Evolutionary conservation across 2,888 invertebrate genomes (phyloP), one percentile per base, ranked within the genome.

Genomic region (Sesamia inferens): DNA sequence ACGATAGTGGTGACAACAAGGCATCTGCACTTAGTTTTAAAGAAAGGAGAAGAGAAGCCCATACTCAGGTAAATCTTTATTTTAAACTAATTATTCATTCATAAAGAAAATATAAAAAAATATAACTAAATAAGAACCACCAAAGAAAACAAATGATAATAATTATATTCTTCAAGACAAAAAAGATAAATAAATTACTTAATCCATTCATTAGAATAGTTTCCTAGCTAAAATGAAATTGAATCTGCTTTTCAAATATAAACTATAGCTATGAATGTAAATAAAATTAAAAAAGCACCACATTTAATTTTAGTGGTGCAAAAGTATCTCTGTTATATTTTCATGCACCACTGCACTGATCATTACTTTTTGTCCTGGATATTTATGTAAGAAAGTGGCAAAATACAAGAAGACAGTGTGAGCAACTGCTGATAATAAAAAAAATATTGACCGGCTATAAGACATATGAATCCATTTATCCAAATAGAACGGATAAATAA

Each of bases 31-130:
- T 98, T 75, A 99, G 98, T 90, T 99, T 99, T 93, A 99, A 99
- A 92, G 99, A 99, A 90, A 97, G 99, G 55, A 97, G 99, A 71
- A 97, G 99, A 79, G 99, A 99, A 93, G 99, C 99, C 8, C 99
- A 99, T 91, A 99, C 99, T 0, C 97, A 96, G 93, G 96, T 96
- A 88, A 62, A 31, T 62, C 2, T 59, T 62, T 64, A 42, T 42
- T 11, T 5, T 31, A 13, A 54, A 48, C 6, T 39, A 39, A 63
- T 13, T 19, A 16, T 61, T 0, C 1, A 16, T 11, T 51, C 5
- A 10, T 71, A 13, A 57, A 55, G 2, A 57, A 63, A 39, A 58
- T 22, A 4, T 51, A 7, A 10, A 57, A 19, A 2, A 16, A 10
- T 39, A 14, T n/a, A 10, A 16, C 16, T 39, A 19, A 31, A n/a